Evolutionary conservation across 2,888 invertebrate species (phyloP).

Genomic region (Trilocha varians): DNA sequence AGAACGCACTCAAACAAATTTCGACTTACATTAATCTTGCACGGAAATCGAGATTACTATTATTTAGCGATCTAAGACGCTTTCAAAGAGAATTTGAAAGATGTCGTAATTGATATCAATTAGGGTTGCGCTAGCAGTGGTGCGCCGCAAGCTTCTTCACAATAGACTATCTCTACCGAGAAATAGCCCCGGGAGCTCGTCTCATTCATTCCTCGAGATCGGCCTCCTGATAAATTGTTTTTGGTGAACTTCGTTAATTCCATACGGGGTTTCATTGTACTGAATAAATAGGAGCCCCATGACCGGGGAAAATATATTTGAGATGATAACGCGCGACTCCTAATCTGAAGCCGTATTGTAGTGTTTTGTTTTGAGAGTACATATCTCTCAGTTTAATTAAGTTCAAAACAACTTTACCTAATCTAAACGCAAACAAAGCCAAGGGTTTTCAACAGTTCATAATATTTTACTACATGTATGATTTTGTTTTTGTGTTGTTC

Average conservation of each 20-base stretch:
- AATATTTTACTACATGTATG: too few species aligned
- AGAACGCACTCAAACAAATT: too few species aligned
- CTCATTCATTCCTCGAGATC: slow-evolving; percentile 19
- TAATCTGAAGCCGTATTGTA: neutral
- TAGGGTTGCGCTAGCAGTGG: slow-evolving; percentile 39
- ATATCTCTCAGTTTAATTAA: neutral
- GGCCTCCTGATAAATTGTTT: slow-evolving; percentile 39
- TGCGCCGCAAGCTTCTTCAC: slow-evolving; percentile 33
- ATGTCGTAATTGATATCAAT: slow-evolving; percentile 62
- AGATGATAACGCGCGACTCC: neutral
- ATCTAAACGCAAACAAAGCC: neutral
- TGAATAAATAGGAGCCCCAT: slow-evolving; percentile 19
- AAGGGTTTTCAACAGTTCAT: slow-evolving; percentile 3
- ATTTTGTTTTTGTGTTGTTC: too few species aligned
- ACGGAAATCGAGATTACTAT: slow-evolving; percentile 23
- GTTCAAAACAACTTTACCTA: neutral
- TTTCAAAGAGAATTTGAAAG: slow-evolving; percentile 43
- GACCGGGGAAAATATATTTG: slow-evolving; percentile 1
- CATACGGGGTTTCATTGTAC: slow-evolving; percentile 20
- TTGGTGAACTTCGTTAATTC: slow-evolving; percentile 17
- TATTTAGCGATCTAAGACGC: slow-evolving; percentile 32
- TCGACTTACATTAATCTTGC: slow-evolving; percentile 31
- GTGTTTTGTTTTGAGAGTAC: neutral
- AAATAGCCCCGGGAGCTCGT: slow-evolving; percentile 23
- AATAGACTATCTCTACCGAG: slow-evolving; percentile 39